Conservation (phyloP, 2,113 vertebrate genomes). For the Centrocercus urophasianus region DNA sequence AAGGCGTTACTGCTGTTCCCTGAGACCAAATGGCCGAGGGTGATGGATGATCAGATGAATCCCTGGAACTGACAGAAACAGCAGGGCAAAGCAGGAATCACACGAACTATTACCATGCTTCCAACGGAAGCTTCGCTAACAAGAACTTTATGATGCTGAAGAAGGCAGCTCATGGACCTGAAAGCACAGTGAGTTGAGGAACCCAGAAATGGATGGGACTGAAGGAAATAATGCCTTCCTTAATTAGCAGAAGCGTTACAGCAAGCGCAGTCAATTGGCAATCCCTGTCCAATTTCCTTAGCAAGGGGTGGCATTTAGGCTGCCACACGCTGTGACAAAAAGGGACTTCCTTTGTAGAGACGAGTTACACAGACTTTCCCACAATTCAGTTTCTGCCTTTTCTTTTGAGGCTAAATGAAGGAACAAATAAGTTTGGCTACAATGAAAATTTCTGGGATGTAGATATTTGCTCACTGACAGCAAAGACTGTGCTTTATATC, state of each 20-base stretch:
- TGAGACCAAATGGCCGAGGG: constrained; percentile 49
- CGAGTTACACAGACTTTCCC: background rate
- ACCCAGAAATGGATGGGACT: background rate
- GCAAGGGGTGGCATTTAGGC: background rate
- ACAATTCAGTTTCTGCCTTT: background rate
- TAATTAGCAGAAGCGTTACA: background rate
- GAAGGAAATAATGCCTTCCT: background rate
- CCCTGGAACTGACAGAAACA: background rate
- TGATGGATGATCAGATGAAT: constrained; percentile 16
- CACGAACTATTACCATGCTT: background rate
- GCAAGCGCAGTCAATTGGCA: background rate
- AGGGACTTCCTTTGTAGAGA: background rate
- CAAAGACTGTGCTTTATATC: background rate
- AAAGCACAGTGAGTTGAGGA: background rate
- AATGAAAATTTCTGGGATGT: background rate
- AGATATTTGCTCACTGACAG: background rate
- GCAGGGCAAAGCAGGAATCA: background rate
- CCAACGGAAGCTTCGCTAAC: background rate
- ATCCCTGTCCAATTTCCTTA: background rate
- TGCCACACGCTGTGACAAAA: background rate
- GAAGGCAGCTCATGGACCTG: background rate
- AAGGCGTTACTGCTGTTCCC: constrained; percentile 21
- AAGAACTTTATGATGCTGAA: background rate
- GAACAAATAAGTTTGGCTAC: background rate
- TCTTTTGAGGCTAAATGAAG: background rate